These are phyloP conservation scores for Drosophila prostipennis DNA, from an alignment of 2,888 invertebrate species.

Conservation along the genomic window DNA sequence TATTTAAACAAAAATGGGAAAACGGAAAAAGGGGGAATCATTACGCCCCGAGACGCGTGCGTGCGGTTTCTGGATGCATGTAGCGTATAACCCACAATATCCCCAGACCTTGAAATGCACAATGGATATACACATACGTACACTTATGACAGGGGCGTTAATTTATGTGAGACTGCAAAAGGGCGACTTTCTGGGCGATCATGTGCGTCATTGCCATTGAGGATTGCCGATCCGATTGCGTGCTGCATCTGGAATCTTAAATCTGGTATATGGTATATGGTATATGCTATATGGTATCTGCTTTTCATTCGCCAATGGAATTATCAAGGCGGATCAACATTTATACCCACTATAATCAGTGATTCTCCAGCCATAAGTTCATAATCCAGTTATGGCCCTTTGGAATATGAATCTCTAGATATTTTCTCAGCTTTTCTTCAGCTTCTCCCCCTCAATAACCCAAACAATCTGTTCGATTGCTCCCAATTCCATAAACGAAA, in stretches of 20 bases:
- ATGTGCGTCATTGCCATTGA: conserved; percentile 36
- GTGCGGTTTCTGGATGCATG: conserved; percentile 47
- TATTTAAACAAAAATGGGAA: conserved; percentile 58
- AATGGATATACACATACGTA: conserved; percentile 11
- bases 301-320: background rate
- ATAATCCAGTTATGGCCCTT: background rate
- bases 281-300: background rate
- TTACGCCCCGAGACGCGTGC: conserved; percentile 42
- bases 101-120: conserved; percentile 69
- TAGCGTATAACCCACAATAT: background rate
- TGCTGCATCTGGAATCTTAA: conserved; percentile 19
- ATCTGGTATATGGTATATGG: background rate
- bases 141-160: conserved; percentile 75
- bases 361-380: background rate
- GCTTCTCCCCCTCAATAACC: background rate
- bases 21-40: conserved; percentile 4
- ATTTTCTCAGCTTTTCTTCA: background rate
- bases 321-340: conserved; percentile 1
- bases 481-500: conserved; percentile 36
- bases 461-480: conserved; percentile 12
- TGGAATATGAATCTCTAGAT: conserved; percentile 3
- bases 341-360: background rate
- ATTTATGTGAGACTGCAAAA: conserved; percentile 65
- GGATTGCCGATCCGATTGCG: conserved; percentile 27
- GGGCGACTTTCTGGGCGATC: conserved; percentile 24